These are phyloP conservation scores for Cebus imitator DNA, from an alignment of 2,113 vertebrate genomes.

Conservation along the genomic window DNA sequence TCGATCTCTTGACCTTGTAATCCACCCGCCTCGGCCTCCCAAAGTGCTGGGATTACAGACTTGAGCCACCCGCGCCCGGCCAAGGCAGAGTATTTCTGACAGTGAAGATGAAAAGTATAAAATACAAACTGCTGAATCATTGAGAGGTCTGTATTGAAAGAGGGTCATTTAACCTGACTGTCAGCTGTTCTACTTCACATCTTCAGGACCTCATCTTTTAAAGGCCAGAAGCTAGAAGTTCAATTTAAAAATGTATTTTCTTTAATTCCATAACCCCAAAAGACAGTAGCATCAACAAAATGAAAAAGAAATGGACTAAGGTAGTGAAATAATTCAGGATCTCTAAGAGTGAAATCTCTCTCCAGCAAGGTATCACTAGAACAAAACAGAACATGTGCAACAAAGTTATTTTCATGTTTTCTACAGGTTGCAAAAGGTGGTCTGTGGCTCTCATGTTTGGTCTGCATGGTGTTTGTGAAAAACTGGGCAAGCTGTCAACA, in stretches of 20 bases:
- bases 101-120: neutral
- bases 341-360: neutral
- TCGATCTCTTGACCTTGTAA: too few species aligned
- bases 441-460: neutral
- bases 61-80: too few species aligned
- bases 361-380: neutral
- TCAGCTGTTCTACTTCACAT: too few species aligned
- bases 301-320: neutral
- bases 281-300: neutral
- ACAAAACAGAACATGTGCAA: neutral
- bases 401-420: neutral
- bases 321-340: neutral
- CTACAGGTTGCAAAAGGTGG: neutral
- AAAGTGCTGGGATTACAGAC: too few species aligned
- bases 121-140: neutral
- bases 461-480: neutral
- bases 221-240: neutral
- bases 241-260: neutral
- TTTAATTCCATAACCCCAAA: neutral
- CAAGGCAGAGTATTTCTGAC: neutral
- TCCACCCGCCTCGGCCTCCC: too few species aligned
- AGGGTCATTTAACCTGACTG: too few species aligned
- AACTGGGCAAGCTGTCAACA: neutral
- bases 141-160: neutral
- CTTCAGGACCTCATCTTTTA: neutral